These are phyloP conservation scores for Batillaria attramentaria DNA, from an alignment of 1,140 invertebrate species.

Conservation along the genomic window DNA sequence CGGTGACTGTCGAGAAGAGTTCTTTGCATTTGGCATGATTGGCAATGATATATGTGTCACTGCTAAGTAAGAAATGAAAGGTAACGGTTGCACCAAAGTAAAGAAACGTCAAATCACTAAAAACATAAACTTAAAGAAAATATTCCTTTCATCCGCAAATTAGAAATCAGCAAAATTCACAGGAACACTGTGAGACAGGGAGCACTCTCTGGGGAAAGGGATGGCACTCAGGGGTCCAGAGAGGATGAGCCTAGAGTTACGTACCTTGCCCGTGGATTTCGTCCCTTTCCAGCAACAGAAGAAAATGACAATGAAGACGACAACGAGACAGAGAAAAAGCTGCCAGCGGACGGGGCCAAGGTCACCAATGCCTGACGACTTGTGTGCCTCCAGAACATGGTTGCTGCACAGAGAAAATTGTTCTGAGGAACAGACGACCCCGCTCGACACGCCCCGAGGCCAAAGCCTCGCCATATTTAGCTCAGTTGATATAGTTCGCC, in stretches of 20 bases:
- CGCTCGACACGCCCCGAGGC: too few relatives aligned
- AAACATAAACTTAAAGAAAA: too few relatives aligned
- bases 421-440: neutral
- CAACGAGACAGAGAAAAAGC: constrained; percentile 66
- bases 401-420: constrained; percentile 48
- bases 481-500: too few relatives aligned
- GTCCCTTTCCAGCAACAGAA: constrained; percentile 74
- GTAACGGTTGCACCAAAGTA: too few relatives aligned
- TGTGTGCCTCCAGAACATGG: constrained; percentile 60
- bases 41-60: too few relatives aligned
- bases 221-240: too few relatives aligned
- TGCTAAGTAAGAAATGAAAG: too few relatives aligned
- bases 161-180: neutral
- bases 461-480: too few relatives aligned
- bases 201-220: neutral
- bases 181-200: neutral
- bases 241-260: too few relatives aligned
- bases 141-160: neutral
- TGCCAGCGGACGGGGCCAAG: constrained; percentile 70
- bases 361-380: constrained; percentile 66
- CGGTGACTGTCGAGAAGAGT: too few relatives aligned
- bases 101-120: too few relatives aligned
- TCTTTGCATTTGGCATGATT: too few relatives aligned
- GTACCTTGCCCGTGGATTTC: constrained; percentile 74
- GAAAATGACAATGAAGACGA: constrained; percentile 70